Base-by-base conservation (phyloP, 2,888 invertebrate species). In the Callosobruchus maculatus region DNA sequence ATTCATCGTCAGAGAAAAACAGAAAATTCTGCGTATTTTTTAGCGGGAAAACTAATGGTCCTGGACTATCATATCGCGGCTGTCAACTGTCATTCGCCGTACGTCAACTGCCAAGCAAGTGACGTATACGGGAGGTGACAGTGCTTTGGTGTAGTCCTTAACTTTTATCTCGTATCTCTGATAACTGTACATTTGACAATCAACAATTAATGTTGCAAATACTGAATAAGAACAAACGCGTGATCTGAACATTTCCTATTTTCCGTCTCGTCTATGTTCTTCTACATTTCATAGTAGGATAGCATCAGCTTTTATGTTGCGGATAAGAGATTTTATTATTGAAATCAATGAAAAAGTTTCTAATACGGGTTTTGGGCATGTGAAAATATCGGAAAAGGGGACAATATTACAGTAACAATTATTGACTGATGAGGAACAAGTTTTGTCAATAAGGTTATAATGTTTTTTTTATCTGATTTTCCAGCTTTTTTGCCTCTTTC, bases 101-200 rank as follows among this genome's bases (percentile, higher is more conserved):
- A 49, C 18, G 49, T 18, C 49, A 49, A 13, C 13, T 49, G 49
- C 49, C 49, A 49, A 49, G 49, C 49, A 49, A 18, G 9, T 49
- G 49, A 13, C 49, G 13, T 49, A 49, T 49, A 18, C 18, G 49
- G 4, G 7, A 7, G 1, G 49, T 49, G 49, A 49, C 49, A 18
- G 49, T 49, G 49, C 13, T 13, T 49, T 49, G 49, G 49, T 49
- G 49, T 49, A 49, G 18, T 13, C 49, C 13, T 68, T 21, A 68
- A 68, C 22, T 21, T 68, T 21, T n/a, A 68, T n/a, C 68, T 68
- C 21, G 21, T 21, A 21, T 21, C 21, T 68, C 75, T 72, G 71
- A 68, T 79, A 80, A 82, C 81, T 85, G 82, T 85, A 86, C 85
- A 85, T 85, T 86, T 86, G 87, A 87, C 87, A 87, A 87, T 87